A percentile compares a stretch with the other conserved stretches of the same genome.
Conservation (phyloP, 1,140 invertebrate genomes). For the Lamellibrachia luymesi region DNA sequence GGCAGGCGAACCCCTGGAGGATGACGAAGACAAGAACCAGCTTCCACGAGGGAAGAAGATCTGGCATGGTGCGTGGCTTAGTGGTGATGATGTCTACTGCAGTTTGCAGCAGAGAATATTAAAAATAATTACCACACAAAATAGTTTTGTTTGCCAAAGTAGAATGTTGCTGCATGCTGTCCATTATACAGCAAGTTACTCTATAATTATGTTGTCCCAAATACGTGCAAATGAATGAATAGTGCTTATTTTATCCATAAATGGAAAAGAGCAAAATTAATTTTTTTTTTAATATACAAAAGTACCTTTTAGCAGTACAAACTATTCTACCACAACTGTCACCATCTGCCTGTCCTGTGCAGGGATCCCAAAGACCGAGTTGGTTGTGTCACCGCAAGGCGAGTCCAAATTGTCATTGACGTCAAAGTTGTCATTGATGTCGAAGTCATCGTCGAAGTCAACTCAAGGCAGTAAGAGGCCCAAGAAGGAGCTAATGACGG, state of each 20-base stretch:
- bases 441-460: background rate
- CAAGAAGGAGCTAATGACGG: slow-evolving; percentile 31
- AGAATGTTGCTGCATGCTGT: background rate
- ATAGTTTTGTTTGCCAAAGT: background rate
- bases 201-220: too few relatives aligned
- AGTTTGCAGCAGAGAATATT: background rate
- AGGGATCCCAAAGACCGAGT: slow-evolving; percentile 13
- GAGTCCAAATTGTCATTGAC: background rate
- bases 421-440: background rate
- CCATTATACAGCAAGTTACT: background rate
- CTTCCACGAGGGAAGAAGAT: slow-evolving; percentile 47
- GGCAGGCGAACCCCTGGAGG: slow-evolving; percentile 43
- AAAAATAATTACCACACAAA: background rate
- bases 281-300: too few relatives aligned
- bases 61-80: slow-evolving; percentile 42
- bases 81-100: background rate
- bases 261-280: too few relatives aligned
- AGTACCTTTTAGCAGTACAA: too few relatives aligned
- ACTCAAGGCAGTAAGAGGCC: background rate
- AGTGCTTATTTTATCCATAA: too few relatives aligned
- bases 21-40: slow-evolving; percentile 42
- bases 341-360: background rate
- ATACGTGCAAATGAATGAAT: too few relatives aligned
- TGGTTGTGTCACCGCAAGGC: background rate
- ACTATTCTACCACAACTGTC: too few relatives aligned